Percentiles rank a stretch among this genome's conserved stretches.
These are phyloP conservation scores for Parapsyche elsis DNA, from an alignment of 1,140 invertebrate genomes.

Conservation along the genomic window DNA sequence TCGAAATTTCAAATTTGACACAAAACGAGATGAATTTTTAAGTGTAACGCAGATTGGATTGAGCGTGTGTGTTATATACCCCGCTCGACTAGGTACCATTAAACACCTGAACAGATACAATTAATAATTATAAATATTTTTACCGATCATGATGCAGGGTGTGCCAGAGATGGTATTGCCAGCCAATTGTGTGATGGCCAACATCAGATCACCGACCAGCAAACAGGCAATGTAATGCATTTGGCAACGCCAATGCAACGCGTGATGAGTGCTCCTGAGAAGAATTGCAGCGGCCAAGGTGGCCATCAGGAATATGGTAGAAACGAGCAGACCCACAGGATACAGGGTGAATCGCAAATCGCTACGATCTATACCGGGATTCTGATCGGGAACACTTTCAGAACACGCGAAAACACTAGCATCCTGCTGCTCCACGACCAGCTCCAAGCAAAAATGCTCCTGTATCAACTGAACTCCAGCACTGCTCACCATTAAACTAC, in stretches of 20 bases:
- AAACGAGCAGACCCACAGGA: conserved; percentile 79
- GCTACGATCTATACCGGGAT: conserved; percentile 49
- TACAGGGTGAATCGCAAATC: conserved; percentile 76
- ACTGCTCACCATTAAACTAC: conserved; percentile 61
- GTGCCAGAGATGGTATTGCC: conserved; percentile 68
- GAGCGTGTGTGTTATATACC: too few species aligned
- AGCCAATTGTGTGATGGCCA: conserved; percentile 78
- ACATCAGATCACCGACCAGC: conserved; percentile 79
- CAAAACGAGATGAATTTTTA: too few species aligned
- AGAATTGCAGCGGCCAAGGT: conserved; percentile 80
- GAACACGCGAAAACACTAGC: conserved; percentile 74
- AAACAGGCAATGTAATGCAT: conserved; percentile 84
- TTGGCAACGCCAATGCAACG: conserved; percentile 86
- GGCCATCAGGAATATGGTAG: conserved; percentile 80
- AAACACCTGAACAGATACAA: too few species aligned
- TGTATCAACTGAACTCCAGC: conserved; percentile 61
- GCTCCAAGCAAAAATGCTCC: conserved; percentile 74
- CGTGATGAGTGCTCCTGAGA: conserved; percentile 82
- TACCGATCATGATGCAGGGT: conserved; percentile 74
- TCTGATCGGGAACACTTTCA: conserved; percentile 61
- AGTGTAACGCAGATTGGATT: too few species aligned
- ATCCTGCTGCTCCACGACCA: conserved; percentile 65
- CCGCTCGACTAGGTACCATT: too few species aligned
- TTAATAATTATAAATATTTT: conserved; percentile 51
- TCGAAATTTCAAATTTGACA: too few species aligned